Base-by-base conservation (phyloP, 2,888 invertebrate species). In the Seira ritae region DNA sequence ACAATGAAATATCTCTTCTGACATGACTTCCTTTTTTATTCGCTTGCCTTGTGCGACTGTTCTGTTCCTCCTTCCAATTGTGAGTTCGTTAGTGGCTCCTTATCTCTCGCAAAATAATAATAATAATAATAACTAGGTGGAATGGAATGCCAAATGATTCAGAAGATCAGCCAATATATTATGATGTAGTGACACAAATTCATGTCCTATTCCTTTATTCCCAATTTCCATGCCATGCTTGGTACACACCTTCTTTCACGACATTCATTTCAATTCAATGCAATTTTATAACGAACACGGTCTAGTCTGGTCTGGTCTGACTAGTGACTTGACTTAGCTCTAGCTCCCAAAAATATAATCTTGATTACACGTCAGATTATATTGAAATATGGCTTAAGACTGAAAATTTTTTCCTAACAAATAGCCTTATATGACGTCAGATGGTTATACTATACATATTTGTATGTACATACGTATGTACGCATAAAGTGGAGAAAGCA, bases 311-410 rank as follows among this genome's bases (percentile, higher is more conserved):
- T 42, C 8, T 70, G n/a, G n/a, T 72, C 65, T n/a, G 6, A 67
- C 23, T 70, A n/a, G 31, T 50, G 17, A n/a, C 1, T 23, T 15
- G 19, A 22, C 50, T 17, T 62, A 15, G 60, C 42, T 68, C 19
- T 71, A 73, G 73, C 80, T 80, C 80, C 84, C 82, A 70, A 87
- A 88, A n/a, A n/a, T n/a, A 87, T 88, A 86, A 87, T 87, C 87
- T 87, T 87, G 87, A 87, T 87, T 87, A 87, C 86, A 88, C 85
- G 87, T 87, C 87, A 88, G 88, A 88, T 88, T 88, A 88, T 87
- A 86, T 85, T 88, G 88, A 88, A 88, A 88, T 88, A 88, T 88
- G 87, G 86, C 86, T 86, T 81, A 85, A 85, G 86, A 87, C 86
- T 86, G 80, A 85, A 86, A 87, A 85, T 87, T 87, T 86, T 87